A percentile compares a stretch with the other conserved stretches of the same genome.
Evolutionary conservation across 2,113 vertebrate species (phyloP).

Genomic region (Scalopus aquaticus): DNA sequence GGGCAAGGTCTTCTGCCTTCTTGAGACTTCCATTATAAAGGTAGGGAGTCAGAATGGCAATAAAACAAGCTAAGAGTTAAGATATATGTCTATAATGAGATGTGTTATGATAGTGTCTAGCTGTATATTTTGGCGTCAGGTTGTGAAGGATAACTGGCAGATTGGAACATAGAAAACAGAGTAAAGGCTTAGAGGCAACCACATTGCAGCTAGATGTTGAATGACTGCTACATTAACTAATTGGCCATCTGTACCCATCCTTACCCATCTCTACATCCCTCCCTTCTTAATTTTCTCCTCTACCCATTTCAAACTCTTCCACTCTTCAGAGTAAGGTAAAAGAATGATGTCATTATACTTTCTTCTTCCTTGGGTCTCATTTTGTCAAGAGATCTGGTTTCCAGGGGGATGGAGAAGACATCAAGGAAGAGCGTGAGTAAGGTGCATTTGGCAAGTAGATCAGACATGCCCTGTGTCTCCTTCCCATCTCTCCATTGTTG

Average conservation of each 20-base stretch:
- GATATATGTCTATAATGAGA: neutral
- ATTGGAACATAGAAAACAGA: neutral
- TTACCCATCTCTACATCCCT: neutral
- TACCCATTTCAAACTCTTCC: neutral
- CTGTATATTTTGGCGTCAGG: neutral
- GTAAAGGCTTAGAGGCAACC: neutral
- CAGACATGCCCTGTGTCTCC: too few relatives aligned
- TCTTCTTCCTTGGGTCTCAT: neutral
- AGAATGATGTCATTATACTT: neutral
- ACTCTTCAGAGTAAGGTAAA: neutral
- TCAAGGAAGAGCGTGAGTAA: neutral
- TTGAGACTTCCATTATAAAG: neutral
- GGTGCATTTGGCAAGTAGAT: neutral
- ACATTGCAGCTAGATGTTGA: neutral
- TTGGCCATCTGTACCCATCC: neutral
- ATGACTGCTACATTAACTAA: neutral
- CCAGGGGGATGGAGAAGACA: neutral
- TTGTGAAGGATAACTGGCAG: neutral
- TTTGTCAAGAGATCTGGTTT: conserved; percentile 8
- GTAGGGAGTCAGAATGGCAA: neutral
- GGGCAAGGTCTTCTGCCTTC: neutral
- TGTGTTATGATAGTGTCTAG: neutral
- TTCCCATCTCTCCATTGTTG: neutral
- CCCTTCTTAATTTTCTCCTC: neutral
- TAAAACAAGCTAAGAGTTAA: neutral